phyloP scores from a whole-genome alignment of 2,888 invertebrate genomes.

The Napeogenes sylphis region DNA sequence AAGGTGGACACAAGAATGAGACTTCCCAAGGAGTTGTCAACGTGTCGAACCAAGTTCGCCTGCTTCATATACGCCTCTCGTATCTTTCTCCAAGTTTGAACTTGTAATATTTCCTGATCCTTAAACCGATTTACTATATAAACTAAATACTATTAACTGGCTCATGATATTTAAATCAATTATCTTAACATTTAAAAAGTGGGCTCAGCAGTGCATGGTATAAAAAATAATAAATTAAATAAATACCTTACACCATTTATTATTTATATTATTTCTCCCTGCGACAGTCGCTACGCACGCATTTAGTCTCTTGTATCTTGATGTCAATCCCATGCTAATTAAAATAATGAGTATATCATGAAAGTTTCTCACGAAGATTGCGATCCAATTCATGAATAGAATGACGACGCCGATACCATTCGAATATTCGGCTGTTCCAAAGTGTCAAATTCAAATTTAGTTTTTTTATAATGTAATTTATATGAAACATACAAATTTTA shows the following conservation, averaged over 20 bases:
- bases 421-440: conserved; percentile 47
- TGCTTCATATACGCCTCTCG: conserved; percentile 45
- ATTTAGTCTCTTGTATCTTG: conserved; percentile 80
- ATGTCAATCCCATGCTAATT: conserved; percentile 80
- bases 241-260: conserved; percentile 33
- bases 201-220: too few relatives aligned
- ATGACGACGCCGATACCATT: conserved; percentile 47
- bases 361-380: conserved; percentile 83
- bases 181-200: not conserved
- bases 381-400: conserved; percentile 68
- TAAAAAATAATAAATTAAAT: not conserved
- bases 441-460: not conserved
- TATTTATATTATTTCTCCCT: conserved; percentile 34
- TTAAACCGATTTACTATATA: not conserved
- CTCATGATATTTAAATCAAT: not conserved
- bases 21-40: conserved; percentile 78
- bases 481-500: conserved; percentile 19
- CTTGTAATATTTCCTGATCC: not conserved
- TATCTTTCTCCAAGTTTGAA: not conserved
- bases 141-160: not conserved
- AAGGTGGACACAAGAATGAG: conserved; percentile 80
- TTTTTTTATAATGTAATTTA: not conserved
- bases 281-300: conserved; percentile 43
- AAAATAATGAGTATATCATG: conserved; percentile 83
- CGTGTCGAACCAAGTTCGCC: conserved; percentile 73